These are phyloP conservation scores for Pipra filicauda DNA, from an alignment of 2,113 vertebrate genomes.

Conservation along the genomic window DNA sequence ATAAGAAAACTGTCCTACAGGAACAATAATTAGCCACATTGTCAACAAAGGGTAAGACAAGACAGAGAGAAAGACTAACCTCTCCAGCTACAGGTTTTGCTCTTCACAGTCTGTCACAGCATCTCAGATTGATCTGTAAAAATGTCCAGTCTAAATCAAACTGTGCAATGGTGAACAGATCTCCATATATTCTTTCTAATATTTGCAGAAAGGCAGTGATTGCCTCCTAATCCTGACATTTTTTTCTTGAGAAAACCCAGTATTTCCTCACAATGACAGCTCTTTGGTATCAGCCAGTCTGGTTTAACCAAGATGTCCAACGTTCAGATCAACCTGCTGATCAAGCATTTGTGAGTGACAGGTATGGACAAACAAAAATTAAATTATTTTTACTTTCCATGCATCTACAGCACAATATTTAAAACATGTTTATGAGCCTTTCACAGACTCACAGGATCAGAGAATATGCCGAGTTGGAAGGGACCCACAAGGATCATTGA, in stretches of 20 bases:
- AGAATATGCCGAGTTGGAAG: neutral
- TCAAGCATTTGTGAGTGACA: neutral
- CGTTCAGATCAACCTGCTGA: neutral
- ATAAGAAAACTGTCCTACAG: neutral
- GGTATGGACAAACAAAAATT: neutral
- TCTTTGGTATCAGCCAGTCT: neutral
- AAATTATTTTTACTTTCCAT: neutral
- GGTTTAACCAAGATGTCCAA: neutral
- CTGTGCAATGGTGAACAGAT: neutral
- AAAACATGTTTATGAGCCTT: neutral
- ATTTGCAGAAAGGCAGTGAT: neutral
- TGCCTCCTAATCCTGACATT: neutral
- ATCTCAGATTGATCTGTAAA: neutral
- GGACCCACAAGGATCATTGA: neutral
- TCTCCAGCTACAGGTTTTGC: neutral
- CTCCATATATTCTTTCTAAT: neutral
- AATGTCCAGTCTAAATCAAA: neutral
- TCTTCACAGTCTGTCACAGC: neutral
- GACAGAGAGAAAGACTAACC: neutral
- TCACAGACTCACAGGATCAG: neutral
- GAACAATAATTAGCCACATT: neutral
- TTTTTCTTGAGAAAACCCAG: neutral
- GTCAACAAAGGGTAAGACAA: neutral
- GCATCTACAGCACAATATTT: neutral
- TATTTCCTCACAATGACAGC: neutral